Conservation (phyloP, 1,140 invertebrate genomes). For the Branchinecta lynchi region DNA sequence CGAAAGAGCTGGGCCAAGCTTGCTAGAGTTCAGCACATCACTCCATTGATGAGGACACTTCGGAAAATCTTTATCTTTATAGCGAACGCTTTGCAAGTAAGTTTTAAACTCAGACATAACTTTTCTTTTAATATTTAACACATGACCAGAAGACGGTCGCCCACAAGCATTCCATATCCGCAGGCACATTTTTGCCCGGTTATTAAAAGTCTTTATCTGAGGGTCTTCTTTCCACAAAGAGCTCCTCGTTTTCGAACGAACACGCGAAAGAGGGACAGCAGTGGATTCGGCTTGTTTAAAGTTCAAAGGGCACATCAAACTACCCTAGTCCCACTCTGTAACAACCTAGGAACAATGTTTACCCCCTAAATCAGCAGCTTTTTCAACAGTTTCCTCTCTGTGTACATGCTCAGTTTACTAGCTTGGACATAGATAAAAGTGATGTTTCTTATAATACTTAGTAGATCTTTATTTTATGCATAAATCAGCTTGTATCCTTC, state of each 20-base stretch:
- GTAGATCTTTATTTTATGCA: too few relatives aligned
- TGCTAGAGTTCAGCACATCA: constrained; percentile 9
- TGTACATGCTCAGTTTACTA: too few relatives aligned
- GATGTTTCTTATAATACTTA: too few relatives aligned
- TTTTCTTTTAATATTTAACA: background rate
- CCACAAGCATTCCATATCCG: constrained; percentile 1
- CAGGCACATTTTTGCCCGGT: constrained; percentile 1
- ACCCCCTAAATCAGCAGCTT: too few relatives aligned
- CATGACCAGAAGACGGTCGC: background rate
- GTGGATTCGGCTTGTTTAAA: constrained; percentile 1
- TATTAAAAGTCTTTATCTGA: background rate
- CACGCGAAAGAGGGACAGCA: constrained; percentile 4
- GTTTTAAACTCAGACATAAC: constrained; percentile 1
- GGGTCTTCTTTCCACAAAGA: constrained; percentile 5
- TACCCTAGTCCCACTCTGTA: too few relatives aligned
- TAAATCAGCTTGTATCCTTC: too few relatives aligned
- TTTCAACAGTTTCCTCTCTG: too few relatives aligned
- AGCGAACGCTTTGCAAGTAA: constrained; percentile 4
- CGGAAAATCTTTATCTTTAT: constrained; percentile 6
- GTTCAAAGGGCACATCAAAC: too few relatives aligned
- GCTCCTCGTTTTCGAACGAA: constrained; percentile 1
- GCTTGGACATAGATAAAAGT: too few relatives aligned
- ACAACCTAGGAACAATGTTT: too few relatives aligned
- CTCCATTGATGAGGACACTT: background rate
- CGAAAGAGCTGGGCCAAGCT: background rate